Evolutionary conservation across 2,113 vertebrate genomes (phyloP).

Genomic region (Chloropsis hardwickii): DNA sequence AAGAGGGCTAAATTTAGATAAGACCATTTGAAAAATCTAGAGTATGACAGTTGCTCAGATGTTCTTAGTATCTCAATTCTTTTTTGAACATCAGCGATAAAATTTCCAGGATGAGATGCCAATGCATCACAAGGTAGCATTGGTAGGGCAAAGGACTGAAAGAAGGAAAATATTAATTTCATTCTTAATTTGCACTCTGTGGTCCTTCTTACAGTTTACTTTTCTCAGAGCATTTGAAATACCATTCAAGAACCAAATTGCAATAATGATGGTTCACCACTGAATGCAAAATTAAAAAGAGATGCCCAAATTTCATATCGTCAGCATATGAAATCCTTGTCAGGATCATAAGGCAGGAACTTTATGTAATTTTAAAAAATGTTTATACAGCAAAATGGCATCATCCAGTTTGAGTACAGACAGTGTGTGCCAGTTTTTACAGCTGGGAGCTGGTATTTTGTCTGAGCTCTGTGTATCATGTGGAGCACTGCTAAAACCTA

Average conservation of each 20-base stretch:
- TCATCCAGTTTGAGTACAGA: not conserved
- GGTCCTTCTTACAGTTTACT: not conserved
- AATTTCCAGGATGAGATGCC: not conserved
- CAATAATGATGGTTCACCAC: not conserved
- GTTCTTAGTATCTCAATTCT: not conserved
- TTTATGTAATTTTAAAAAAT: not conserved
- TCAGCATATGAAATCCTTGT: too few relatives aligned
- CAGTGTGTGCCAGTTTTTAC: not conserved
- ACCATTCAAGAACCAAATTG: not conserved
- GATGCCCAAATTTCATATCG: not conserved
- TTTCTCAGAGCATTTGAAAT: constrained; percentile 10
- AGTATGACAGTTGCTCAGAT: not conserved
- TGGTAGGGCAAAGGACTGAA: not conserved
- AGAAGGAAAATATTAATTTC: not conserved
- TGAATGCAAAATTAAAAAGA: not conserved
- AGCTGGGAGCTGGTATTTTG: not conserved
- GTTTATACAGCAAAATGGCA: not conserved
- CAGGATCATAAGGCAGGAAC: not conserved
- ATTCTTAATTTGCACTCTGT: not conserved
- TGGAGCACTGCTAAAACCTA: not conserved
- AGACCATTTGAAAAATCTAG: not conserved
- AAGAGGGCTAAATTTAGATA: constrained; percentile 44
- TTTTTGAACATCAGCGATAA: not conserved
- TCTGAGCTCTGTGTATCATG: not conserved
- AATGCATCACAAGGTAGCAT: not conserved